Evolutionary conservation across 1,140 invertebrate species (phyloP), one percentile per base, ranked within the genome.

Genomic region (Drosophila oshimai): DNA sequence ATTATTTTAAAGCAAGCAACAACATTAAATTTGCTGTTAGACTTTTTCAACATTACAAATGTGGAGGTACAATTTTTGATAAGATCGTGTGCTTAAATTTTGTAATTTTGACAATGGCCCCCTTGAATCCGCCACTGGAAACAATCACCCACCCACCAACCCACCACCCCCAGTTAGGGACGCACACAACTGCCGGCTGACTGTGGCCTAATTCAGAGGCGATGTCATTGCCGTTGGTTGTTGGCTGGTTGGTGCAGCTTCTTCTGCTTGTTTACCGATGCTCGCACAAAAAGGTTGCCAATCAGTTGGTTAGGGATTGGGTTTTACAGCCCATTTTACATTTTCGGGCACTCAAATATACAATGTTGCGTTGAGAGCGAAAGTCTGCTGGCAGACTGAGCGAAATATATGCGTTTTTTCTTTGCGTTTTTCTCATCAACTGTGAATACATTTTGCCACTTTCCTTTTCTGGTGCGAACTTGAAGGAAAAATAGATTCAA

Each of bases 161-260:
- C 15, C 7, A 17, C 7, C 7, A 29, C 6, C 22, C 12, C n/a
- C 33, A n/a, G 2, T 37, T 44, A 20, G 28, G 44, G 53, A 42
- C 49, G 29, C 54, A 53, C 61, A 62, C 62, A 62, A 73, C 76
- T 73, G 47, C 41, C 69, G 47, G 53, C 61, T 57, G 69, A 54
- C 70, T 72, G 69, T 83, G 79, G 69, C 74, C 79, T 61, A 84
- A 71, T 78, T 83, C 65, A 17, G 9, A 73, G 54, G 15, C 58
- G 60, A 74, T 74, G 50, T 53, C 47, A 39, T 53, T 68, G 34
- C 18, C 37, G 45, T 34, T 42, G n/a, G n/a, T n/a, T n/a, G n/a
- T n/a, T n/a, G n/a, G n/a, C n/a, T n/a, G n/a, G n/a, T n/a, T n/a
- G 62, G 26, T 64, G 61, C 58, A 29, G 26, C 13, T 64, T 13